A percentile compares a stretch with the other conserved stretches of the same genome.
Evolutionary conservation across 2,888 invertebrate genomes (phyloP).

Genomic region (Ommatoiulus sabulosus): DNA sequence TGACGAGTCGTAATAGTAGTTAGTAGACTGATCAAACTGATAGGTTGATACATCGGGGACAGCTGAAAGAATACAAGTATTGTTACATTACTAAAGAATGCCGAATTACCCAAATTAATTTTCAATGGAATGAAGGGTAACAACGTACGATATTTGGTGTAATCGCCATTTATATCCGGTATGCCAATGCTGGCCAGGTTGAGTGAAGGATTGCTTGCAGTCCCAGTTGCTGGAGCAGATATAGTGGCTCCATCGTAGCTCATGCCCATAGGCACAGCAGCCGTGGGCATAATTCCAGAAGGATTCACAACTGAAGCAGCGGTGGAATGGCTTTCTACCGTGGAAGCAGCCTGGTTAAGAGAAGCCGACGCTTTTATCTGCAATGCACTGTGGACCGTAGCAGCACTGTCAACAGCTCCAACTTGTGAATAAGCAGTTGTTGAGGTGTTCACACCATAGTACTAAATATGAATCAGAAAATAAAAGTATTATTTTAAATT

Average conservation of each 20-base stretch:
- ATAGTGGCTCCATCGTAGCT: not conserved
- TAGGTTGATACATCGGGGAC: slow-evolving; percentile 90
- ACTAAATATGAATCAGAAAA: not conserved
- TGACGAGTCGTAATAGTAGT: slow-evolving; percentile 93
- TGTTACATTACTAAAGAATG: not conserved
- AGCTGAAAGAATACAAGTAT: slow-evolving; percentile 62
- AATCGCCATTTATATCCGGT: slow-evolving; percentile 53
- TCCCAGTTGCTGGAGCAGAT: slow-evolving; percentile 10
- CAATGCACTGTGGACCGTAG: not conserved
- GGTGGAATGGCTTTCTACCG: not conserved
- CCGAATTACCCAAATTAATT: not conserved
- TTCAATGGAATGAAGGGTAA: not conserved
- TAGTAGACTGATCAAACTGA: slow-evolving; percentile 93
- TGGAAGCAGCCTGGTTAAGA: not conserved
- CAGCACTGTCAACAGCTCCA: not conserved
- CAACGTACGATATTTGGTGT: slow-evolving; percentile 52
- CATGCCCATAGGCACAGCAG: slow-evolving; percentile 36
- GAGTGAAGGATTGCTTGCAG: not conserved
- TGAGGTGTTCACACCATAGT: not conserved
- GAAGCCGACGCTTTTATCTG: not conserved
- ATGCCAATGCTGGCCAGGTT: slow-evolving; percentile 25
- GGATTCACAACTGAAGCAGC: not conserved
- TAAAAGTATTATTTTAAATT: too few species aligned
- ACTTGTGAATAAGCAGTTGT: slow-evolving; percentile 24
- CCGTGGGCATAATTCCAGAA: not conserved